Base-by-base conservation (phyloP, 2,797 vertebrate species). In the Neostethus bicornis region DNA sequence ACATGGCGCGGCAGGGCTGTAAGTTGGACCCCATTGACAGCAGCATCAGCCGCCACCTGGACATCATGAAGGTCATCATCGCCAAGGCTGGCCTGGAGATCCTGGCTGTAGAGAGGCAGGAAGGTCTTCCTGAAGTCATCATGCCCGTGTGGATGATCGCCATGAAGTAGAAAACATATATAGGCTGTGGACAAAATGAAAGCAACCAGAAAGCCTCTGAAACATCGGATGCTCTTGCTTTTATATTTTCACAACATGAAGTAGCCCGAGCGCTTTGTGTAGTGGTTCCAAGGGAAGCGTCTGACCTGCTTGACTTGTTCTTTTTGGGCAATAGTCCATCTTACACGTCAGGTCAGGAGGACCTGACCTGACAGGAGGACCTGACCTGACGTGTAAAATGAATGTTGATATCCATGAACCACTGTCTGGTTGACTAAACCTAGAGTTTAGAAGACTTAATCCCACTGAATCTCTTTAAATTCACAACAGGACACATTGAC, bases 91-190 rank as follows among this genome's bases (percentile, higher is more conserved):
- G 94, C 23, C 91, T 98, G 68, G 85, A 85, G 54, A 75, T 98
- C 44, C 79, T 97, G 57, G 87, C 53, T 5, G 87, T 93, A 20
- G 89, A 97, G 89, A 89, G 61, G 73, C 97, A 99, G 79, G 85
- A 91, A 1, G 93, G 93, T 1, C 95, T 98, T 49, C 96, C 97
- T 0, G 96, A 98, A 17, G 62, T 90, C 74, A 95, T 95, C 29
- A 89, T 99, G 31, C 96, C 96, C 0, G 93, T 99, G 32, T 98
- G 96, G 96, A 98, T 94, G 94, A 73, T 98, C 4, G 95, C 96
- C 0, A 90, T 99, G 91, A 87, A 90, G 16, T 88, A 85, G 55
- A 53, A 25, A n/a, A n/a, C n/a, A n/a, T n/a, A n/a, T n/a, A n/a
- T n/a, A n/a, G n/a, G n/a, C 23, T 5, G 53, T 32, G 44, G 55